A percentile compares a stretch with the other conserved stretches of the same genome.
Conservation (phyloP, 2,797 vertebrate genomes). For the Cossypha heuglini region DNA sequence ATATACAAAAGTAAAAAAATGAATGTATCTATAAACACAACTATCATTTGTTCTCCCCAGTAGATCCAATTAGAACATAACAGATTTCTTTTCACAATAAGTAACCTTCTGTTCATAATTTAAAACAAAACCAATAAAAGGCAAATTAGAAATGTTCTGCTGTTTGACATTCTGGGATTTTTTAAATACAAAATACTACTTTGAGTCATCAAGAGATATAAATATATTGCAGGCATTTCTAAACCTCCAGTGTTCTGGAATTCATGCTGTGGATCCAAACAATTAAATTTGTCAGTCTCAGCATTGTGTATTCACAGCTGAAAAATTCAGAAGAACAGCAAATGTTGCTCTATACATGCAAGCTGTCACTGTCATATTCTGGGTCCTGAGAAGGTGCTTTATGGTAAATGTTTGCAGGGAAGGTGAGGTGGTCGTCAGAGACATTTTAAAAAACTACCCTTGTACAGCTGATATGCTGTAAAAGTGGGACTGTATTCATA, state of each 20-base stretch:
- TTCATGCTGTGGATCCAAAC: slow-evolving; percentile 13
- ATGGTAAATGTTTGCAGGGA: not conserved
- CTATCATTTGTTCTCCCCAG: slow-evolving; percentile 14
- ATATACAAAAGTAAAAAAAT: slow-evolving; percentile 41
- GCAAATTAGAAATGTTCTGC: not conserved
- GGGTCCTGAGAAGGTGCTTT: not conserved
- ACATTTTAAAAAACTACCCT: not conserved
- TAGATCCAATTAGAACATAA: slow-evolving; percentile 23
- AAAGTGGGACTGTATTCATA: not conserved
- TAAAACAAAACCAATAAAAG: not conserved
- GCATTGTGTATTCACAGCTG: slow-evolving; percentile 3
- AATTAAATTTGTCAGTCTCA: slow-evolving; percentile 21
- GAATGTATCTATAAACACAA: slow-evolving; percentile 36
- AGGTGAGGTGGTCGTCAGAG: not conserved
- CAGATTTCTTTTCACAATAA: slow-evolving; percentile 1
- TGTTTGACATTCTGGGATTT: not conserved
- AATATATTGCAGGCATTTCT: slow-evolving; percentile 24
- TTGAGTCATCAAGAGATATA: not conserved
- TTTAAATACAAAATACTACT: slow-evolving; percentile 7
- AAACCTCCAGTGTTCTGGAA: not conserved
- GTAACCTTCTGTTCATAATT: not conserved
- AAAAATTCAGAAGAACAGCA: not conserved
- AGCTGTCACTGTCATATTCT: not conserved
- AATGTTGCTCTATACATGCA: not conserved
- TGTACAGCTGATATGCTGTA: not conserved